Evolutionary conservation across 2,797 vertebrate genomes (phyloP), one percentile per base, ranked within the genome.

Genomic region (Cheirogaleus major): DNA sequence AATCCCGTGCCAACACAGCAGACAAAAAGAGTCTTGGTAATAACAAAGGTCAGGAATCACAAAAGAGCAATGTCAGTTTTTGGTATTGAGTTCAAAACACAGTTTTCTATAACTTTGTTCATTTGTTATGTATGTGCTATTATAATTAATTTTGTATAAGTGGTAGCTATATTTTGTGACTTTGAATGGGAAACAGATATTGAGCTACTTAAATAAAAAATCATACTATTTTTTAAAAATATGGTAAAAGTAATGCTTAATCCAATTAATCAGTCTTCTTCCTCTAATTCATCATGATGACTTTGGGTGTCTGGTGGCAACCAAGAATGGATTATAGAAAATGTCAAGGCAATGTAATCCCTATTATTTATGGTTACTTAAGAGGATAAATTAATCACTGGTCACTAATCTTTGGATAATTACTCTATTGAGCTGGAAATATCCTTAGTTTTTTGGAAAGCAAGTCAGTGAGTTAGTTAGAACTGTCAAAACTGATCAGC

Each of bases 351-450:
- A 89, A 95, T 97, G 93, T 97, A 98, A 98, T 98, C 98, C 98
- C 95, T 84, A 98, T 99, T 99, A 98, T 98, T 98, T 98, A 98
- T 98, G 97, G 97, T 98, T 96, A 97, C 79, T 98, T 98, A 98
- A 97, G 98, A 98, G 98, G 98, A 98, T 98, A 98, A 98, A 98
- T 98, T 96, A 98, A 98, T 98, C 98, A 99, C 92, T 97, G 97
- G 95, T 83, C 95, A 97, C 96, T 99, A 99, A 99, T 98, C 98
- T 98, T 98, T 79, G 96, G 97, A 93, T 99, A 98, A 98, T 99
- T 99, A 98, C 97, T 98, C 13, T 94, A 81, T 93, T 98, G 97
- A 98, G 96, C 95, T 98, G 94, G 98, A 98, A 97, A 98, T 98
- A 92, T 97, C 57, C 95, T 97, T 79, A 45, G 57, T 48, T 94